Evolutionary conservation across 2,888 invertebrate genomes (phyloP), one percentile per base, ranked within the genome.

Genomic region (Drosophila testacea): DNA sequence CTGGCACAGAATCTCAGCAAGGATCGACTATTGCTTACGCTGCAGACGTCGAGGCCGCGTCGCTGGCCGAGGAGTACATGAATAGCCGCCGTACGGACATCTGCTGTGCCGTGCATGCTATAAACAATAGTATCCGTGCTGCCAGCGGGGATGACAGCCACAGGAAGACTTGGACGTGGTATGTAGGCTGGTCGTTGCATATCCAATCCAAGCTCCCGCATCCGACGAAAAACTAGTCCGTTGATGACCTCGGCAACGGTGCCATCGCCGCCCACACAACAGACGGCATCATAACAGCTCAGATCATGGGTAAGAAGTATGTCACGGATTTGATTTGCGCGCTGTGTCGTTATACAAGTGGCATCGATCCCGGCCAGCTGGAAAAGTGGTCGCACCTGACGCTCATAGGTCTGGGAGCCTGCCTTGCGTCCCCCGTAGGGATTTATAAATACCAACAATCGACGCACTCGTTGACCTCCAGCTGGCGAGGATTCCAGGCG

Each of bases 251-350:
- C 97, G 6, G 96, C 95, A 81, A 97, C 96, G 46, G 97, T 96
- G 0, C 97, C 97, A 92, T 98, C 97, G 0, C 97, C 97, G 0
- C 97, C 97, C 7, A 97, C 95, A 91, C 96, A 96, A 16, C 96
- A 95, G 22, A 97, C 93, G 0, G 96, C 96, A 93, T 95, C 94
- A 77, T 93, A 94, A 77, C 93, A 92, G 71, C 95, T 94, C 69
- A 95, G 91, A 85, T 94, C 94, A 63, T 94, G 93, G 62, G 93
- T 93, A 52, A 96, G 91, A 3, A 92, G 78, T 27, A 94, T 94
- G 88, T 97, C 96, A 38, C 94, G 94, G 36, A 96, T 96, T 92
- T 97, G 97, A 90, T 96, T 95, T 22, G 95, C 95, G 65, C 96
- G 93, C 89, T 96, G 95, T 0, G 97, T 97, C 36, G 95, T 93